Evolutionary conservation across 2,888 invertebrate species (phyloP), one percentile per base, ranked within the genome.

Genomic region (Ochropacha duplaris): DNA sequence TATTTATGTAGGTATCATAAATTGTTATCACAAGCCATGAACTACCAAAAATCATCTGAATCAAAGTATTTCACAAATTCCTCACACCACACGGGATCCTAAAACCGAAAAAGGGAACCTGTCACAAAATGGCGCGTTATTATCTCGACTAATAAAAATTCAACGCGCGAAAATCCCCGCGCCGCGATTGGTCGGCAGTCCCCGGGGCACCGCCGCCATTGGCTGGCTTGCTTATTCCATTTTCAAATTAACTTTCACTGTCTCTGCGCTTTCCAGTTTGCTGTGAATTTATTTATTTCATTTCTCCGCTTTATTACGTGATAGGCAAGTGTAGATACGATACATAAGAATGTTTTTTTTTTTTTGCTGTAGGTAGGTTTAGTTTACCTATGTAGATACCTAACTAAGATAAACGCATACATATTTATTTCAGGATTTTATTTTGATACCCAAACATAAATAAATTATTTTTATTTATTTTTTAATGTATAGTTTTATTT

Each of bases 161-260:
- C 92, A 88, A 88, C 90, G 90, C 92, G 92, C 92, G 92, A 90
- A 92, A 90, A 90, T 88, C 84, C 80, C 74, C 63, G 74, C 76
- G 71, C 70, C 67, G 72, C 76, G 76, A 91, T 92, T 92, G 90
- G 92, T 64, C 79, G 79, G 61, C 75, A 74, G 79, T 83, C 86
- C 90, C 88, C 72, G 71, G 84, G 76, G 85, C 78, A 73, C 72
- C 70, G 67, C 62, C 80, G 74, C 85, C 78, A 91, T 92, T 92
- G 92, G 92, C 76, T 76, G 84, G 68, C 78, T 36, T 86, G 86
- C 86, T 92, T 90, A 92, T 92, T 87, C 90, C 91, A 90, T 92
- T 92, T 92, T 92, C 90, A 90, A 91, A 92, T 92, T 92, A 90
- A 92, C 90, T 92, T 89, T 91, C 92, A 84, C 89, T 87, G 87